Percentiles rank a stretch among this genome's conserved stretches.
phyloP scores from a whole-genome alignment of 2,888 invertebrate species.

The Napeogenes inachia region DNA sequence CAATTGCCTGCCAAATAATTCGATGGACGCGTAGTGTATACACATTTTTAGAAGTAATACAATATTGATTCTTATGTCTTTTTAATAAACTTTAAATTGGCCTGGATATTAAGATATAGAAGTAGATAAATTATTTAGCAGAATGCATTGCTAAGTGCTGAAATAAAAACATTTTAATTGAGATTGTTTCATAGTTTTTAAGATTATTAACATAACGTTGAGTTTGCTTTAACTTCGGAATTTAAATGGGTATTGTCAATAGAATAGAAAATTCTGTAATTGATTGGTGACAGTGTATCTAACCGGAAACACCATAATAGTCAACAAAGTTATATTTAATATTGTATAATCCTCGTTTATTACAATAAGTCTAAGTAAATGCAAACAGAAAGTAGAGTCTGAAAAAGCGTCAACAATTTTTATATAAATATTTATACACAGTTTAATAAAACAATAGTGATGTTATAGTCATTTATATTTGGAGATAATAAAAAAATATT shows the following conservation, averaged over 20 bases:
- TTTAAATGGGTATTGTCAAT: background rate
- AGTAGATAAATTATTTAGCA: background rate
- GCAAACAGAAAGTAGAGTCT: no score
- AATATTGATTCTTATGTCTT: background rate
- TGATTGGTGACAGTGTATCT: conserved; percentile 2
- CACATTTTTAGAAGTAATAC: background rate
- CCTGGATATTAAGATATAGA: background rate
- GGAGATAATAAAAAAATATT: no score
- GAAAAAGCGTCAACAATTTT: no score
- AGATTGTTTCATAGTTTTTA: background rate
- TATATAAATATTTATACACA: no score
- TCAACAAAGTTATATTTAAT: background rate
- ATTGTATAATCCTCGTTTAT: no score
- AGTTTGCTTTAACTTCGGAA: background rate
- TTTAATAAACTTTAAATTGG: background rate
- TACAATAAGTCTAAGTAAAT: no score
- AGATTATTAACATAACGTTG: background rate
- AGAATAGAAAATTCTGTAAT: background rate
- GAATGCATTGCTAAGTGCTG: background rate
- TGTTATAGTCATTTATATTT: no score
- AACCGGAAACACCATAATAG: background rate
- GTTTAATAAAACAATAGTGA: no score
- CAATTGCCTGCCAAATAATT: background rate
- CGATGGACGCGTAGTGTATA: background rate
- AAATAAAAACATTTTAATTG: background rate